These are phyloP conservation scores for Gnathonemus echidnorhynchus DNA, from an alignment of 2,113 vertebrate genomes.

Conservation along the genomic window DNA sequence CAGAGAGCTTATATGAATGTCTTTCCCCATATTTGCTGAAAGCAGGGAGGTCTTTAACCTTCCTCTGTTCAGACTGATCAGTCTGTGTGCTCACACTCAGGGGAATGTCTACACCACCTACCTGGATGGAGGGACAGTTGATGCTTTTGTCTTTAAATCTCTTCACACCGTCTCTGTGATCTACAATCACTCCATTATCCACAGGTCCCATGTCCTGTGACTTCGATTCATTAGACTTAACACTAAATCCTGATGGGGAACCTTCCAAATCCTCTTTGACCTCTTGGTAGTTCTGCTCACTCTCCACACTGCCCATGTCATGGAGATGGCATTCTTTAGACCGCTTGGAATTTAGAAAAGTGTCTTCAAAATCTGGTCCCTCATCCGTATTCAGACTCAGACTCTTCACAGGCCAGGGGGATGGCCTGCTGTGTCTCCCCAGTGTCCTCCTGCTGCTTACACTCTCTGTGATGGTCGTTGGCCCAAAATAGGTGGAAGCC, in stretches of 20 bases:
- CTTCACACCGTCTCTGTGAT: slow-evolving; percentile 53
- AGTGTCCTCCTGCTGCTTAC: slow-evolving; percentile 55
- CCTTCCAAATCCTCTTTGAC: slow-evolving; percentile 46
- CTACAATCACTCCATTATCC: slow-evolving; percentile 44
- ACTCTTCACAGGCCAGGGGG: slow-evolving; percentile 79
- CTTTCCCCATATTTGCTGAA: slow-evolving; percentile 62
- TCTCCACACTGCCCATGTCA: slow-evolving; percentile 43
- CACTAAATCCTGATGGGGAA: slow-evolving; percentile 40
- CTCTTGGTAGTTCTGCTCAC: slow-evolving; percentile 50
- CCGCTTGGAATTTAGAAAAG: slow-evolving; percentile 59
- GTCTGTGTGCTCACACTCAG: slow-evolving; percentile 85
- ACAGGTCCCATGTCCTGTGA: slow-evolving; percentile 51
- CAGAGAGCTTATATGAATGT: slow-evolving; percentile 74
- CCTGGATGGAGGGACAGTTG: slow-evolving; percentile 53
- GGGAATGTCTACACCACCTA: slow-evolving; percentile 58
- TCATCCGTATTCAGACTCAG: slow-evolving; percentile 81
- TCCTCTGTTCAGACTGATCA: slow-evolving; percentile 69
- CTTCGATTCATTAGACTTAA: slow-evolving; percentile 49
- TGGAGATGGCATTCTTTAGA: slow-evolving; percentile 46
- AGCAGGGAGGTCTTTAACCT: slow-evolving; percentile 57
- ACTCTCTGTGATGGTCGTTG: slow-evolving; percentile 61
- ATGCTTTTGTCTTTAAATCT: slow-evolving; percentile 68
- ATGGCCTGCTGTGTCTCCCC: slow-evolving; percentile 55
- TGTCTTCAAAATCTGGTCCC: slow-evolving; percentile 63
- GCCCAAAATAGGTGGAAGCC: slow-evolving; percentile 91